phyloP scores from a whole-genome alignment of 2,888 invertebrate genomes.

The Rhogogaster chlorosoma region DNA sequence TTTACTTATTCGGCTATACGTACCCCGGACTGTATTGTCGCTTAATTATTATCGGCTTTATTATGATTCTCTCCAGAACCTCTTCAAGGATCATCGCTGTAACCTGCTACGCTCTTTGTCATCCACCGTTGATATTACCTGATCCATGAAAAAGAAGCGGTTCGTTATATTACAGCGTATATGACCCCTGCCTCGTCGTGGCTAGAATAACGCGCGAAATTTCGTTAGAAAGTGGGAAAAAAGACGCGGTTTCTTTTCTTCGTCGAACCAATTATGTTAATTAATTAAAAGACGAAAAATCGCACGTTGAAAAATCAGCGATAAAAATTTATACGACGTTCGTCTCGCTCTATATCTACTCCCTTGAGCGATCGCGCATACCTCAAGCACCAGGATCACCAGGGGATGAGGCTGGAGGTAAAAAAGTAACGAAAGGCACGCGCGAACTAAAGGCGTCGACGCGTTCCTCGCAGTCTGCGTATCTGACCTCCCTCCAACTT shows the following conservation, averaged over 20 bases:
- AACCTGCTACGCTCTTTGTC: not conserved
- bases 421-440: constrained; percentile 19
- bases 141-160: not conserved
- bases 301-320: no score
- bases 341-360: no score
- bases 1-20: not conserved
- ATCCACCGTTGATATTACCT: not conserved
- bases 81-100: not conserved
- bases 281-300: no score
- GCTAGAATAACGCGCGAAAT: no score
- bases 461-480: constrained; percentile 7
- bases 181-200: no score
- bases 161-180: no score
- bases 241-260: no score
- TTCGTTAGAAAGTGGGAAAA: no score
- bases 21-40: constrained; percentile 61
- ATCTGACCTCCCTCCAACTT: not conserved
- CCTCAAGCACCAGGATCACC: not conserved
- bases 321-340: no score
- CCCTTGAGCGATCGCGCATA: not conserved
- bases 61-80: constrained; percentile 64
- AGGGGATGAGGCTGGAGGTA: not conserved
- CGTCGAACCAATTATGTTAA: no score
- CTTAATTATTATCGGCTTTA: constrained; percentile 74
- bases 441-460: constrained; percentile 43